Evolutionary conservation across 2,113 vertebrate genomes (phyloP), one percentile per base, ranked within the genome.

Genomic region (Chroicocephalus ridibundus): DNA sequence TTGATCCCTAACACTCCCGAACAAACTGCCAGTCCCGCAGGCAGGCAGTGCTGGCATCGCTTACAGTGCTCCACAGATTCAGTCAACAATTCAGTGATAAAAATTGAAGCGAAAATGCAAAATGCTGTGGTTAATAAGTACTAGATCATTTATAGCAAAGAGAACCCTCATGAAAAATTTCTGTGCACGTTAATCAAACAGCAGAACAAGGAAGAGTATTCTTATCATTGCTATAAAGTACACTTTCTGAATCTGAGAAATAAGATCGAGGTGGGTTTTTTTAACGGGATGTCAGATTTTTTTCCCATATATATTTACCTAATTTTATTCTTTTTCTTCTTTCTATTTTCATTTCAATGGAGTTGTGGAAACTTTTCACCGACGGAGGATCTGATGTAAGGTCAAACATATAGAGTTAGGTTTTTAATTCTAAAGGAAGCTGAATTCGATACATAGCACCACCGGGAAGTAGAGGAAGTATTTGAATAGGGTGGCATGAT

Each of bases 21-120:
- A n/a, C 47, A 68, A 46, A 24, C 11, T 46, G 44, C 29, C 74
- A 68, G 14, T 19, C 47, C 58, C 1, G 0, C 2, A 2, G 27
- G 6, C 75, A 27, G 20, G 6, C 57, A 20, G 6, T 11, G 18
- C 20, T 64, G 42, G 1, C 25, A n/a, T 44, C 46, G 36, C 15
- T 69, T 52, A 21, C 13, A 55, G 9, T 3, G 13, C 34, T 51
- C 52, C 64, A 79, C 2, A 71, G 15, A 61, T 14, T 51, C 77
- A 66, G 27, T n/a, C 64, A 78, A 57, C 18, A 88, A 52, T 9
- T 60, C 71, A 21, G 18, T 24, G 42, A 19, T 36, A 46, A 57
- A 89, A 90, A 66, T 2, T n/a, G 42, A 55, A 47, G 10, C 15
- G 18, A 62, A 80, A 78, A 81, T 20, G 20, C 8, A 42, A 64